Evolutionary conservation across 2,113 vertebrate genomes (phyloP), one percentile per base, ranked within the genome.

Genomic region (Neoarius graeffei): DNA sequence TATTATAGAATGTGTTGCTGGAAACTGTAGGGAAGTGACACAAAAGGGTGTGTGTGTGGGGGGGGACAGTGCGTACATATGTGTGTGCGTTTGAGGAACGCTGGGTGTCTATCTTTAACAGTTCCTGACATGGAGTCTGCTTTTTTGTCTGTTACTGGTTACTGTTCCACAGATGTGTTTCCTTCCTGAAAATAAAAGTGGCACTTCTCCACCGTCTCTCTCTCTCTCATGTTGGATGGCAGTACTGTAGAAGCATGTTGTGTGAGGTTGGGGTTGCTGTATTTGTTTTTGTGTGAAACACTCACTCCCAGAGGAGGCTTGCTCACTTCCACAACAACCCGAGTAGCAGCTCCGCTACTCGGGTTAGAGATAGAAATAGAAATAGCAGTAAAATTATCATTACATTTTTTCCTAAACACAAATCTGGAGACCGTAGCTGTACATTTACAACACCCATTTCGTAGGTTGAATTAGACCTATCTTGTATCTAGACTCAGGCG

Each of bases 171-270:
- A 93, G 91, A 92, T 91, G 91, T 85, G 84, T 62, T 93, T 92
- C 91, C 92, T 91, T 93, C 92, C 91, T 92, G 86, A 93, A 91
- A 91, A 89, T 88, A 91, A 91, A 92, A 90, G 87, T 81, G 86
- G 88, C 67, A 88, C 90, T 92, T 91, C 91, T 87, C 73, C 80
- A 57, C 76, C 80, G 54, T 80, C 42, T 50, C 52, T 42, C 87
- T 62, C 27, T 35, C 54, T 86, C 59, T 67, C 27, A 19, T 25
- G 5, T 60, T 50, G 11, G 30, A 62, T 86, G 79, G 62, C 66
- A 66, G 13, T 52, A 60, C 66, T 57, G 13, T 52, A 60, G 27
- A 64, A 52, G 50, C 79, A 27, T 57, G 56, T 81, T 88, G 86
- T 85, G 86, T 64, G 69, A 64, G 59, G 23, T 20, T n/a, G 17